Percentiles rank a stretch among this genome's conserved stretches.
Conservation (phyloP, 2,888 invertebrate species). For the Stenodera caucasica region DNA sequence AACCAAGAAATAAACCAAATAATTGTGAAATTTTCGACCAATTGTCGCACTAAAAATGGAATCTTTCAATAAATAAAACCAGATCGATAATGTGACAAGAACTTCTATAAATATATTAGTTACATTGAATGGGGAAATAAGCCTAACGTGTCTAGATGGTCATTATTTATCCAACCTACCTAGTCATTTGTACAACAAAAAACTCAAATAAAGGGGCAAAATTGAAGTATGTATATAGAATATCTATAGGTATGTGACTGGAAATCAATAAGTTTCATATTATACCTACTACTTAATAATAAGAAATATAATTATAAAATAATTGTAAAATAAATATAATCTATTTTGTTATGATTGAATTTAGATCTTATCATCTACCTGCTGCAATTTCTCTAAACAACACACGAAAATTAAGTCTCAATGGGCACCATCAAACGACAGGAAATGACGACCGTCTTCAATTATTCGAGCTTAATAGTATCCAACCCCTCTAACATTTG, state of each 20-base stretch:
- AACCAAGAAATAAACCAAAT: no score
- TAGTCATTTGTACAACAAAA: not conserved
- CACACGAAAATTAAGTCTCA: no score
- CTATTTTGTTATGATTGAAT: no score
- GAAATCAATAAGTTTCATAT: not conserved
- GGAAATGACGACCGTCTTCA: constrained; percentile 16
- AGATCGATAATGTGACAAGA: not conserved
- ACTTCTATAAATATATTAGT: not conserved
- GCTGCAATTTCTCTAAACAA: no score
- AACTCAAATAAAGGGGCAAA: not conserved
- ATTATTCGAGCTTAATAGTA: constrained; percentile 27
- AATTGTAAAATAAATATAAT: no score
- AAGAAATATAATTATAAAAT: no score
- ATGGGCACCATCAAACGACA: constrained; percentile 1
- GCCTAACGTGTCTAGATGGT: not conserved
- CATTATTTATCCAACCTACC: not conserved
- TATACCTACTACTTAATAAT: not conserved
- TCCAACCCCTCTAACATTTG: constrained; percentile 10
- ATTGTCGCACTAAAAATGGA: no score
- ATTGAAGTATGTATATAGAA: not conserved
- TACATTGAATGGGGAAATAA: not conserved
- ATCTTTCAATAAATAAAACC: not conserved
- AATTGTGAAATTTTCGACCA: no score
- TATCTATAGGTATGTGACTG: not conserved
- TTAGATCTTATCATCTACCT: no score